phyloP scores from a whole-genome alignment of 2,888 invertebrate species.

The Tenthredo livida region DNA sequence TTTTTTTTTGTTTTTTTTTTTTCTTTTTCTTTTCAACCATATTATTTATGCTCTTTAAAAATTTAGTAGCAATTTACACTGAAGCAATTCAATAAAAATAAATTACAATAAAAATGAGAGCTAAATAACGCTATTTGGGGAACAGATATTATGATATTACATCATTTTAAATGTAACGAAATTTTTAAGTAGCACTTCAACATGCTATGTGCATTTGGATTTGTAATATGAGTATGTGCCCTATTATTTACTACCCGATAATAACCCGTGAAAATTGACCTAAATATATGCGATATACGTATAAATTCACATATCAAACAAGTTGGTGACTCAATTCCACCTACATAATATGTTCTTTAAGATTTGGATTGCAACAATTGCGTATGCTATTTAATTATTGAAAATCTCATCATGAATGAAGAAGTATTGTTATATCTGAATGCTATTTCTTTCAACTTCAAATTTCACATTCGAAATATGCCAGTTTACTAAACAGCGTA shows the following conservation, averaged over 20 bases:
- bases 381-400: not conserved
- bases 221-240: not conserved
- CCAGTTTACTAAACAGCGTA: not conserved
- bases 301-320: not conserved
- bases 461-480: not conserved
- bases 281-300: not conserved
- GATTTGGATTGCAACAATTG: not conserved
- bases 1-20: not conserved
- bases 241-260: conserved; percentile 5
- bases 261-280: conserved; percentile 5
- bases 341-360: not conserved
- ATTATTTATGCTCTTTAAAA: not conserved
- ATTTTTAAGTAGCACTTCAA: not conserved
- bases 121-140: not conserved
- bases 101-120: not conserved
- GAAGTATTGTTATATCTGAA: not conserved
- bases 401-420: not conserved
- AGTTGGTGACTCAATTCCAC: not conserved
- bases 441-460: not conserved
- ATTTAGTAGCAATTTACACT: not conserved
- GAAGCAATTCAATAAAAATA: not conserved
- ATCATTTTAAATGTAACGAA: not conserved
- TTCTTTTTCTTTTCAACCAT: not conserved
- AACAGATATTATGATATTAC: not conserved
- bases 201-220: conserved; percentile 13